Evolutionary conservation across 2,113 vertebrate species (phyloP).

Genomic region (Dendrocopos noguchii): DNA sequence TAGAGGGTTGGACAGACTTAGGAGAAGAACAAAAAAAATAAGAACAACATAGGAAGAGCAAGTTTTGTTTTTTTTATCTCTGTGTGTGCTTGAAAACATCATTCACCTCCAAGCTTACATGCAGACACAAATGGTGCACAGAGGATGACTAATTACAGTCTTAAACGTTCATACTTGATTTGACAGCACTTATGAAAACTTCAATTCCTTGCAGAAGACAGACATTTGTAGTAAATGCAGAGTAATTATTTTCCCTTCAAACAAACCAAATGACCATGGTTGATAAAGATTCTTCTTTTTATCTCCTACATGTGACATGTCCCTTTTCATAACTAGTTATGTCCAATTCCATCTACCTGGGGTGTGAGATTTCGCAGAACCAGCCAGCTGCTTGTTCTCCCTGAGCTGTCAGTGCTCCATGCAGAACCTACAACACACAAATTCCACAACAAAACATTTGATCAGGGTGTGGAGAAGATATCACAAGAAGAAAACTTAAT

Average conservation of each 20-base stretch:
- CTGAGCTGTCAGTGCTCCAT: slow-evolving; percentile 96
- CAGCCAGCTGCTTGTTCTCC: slow-evolving; percentile 97
- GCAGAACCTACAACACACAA: slow-evolving; percentile 83
- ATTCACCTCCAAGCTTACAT: neutral
- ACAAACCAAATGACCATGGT: neutral
- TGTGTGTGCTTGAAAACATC: neutral
- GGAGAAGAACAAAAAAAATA: neutral
- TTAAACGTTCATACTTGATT: neutral
- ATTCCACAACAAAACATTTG: neutral
- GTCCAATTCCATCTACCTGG: slow-evolving; percentile 78
- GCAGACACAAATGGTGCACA: neutral
- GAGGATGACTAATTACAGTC: neutral
- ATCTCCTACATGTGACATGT: neutral
- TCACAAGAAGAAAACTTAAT: neutral
- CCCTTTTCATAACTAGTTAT: neutral
- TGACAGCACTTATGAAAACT: neutral
- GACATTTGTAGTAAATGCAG: neutral
- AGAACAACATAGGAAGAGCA: neutral
- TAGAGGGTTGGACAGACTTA: neutral
- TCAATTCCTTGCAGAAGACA: neutral
- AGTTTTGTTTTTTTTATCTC: neutral
- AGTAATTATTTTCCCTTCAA: neutral
- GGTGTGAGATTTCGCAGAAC: slow-evolving; percentile 98
- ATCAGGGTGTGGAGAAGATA: fast-evolving
- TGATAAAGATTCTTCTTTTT: neutral